Evolutionary conservation across 2,888 invertebrate species (phyloP), one percentile per base, ranked within the genome.

Genomic region (Scaptomyza flava): DNA sequence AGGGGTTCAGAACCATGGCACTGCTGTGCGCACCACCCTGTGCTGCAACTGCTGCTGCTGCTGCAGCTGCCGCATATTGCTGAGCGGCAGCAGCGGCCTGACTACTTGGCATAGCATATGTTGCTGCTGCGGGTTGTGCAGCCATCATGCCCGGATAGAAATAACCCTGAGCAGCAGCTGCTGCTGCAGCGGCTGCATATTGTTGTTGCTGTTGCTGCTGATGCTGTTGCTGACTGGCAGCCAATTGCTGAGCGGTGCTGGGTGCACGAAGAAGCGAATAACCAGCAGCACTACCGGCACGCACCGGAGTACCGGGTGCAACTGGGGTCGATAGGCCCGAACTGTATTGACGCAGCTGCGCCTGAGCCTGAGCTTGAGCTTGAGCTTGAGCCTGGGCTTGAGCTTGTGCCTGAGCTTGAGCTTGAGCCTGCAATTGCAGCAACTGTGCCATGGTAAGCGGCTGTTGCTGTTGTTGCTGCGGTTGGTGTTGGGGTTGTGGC

Each of bases 1-100:
- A 97, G 64, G 97, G 97, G 91, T 96, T 96, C 91, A 96, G 93
- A 23, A 94, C 94, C 67, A 94, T 93, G 76, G 92, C 90, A 70
- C 88, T 91, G 38, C 90, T 90, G 6, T 59, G 73, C 0, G 82
- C 77, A 3, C 78, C 75, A 6, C 79, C 72, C 14, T 78, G 82
- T 0, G 86, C 78, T 17, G 89, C 89, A 2, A 87, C 85, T 12
- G 89, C 89, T 2, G 89, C 89, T 2, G 89, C 87, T 6, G 77
- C 80, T 11, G 85, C 81, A 0, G 87, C 90, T 6, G 90, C 89
- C 6, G 81, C 85, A 42, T 79, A 83, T 27, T 87, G 77, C 20
- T 81, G 81, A 0, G 72, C 75, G 0, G 91, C 93, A 91, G 91
- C 73, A 0, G 84, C 81, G 0, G 79, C 79, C 42, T 73, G 81